Conservation (phyloP, 2,888 invertebrate genomes). For the Nemotelus nigrinus region DNA sequence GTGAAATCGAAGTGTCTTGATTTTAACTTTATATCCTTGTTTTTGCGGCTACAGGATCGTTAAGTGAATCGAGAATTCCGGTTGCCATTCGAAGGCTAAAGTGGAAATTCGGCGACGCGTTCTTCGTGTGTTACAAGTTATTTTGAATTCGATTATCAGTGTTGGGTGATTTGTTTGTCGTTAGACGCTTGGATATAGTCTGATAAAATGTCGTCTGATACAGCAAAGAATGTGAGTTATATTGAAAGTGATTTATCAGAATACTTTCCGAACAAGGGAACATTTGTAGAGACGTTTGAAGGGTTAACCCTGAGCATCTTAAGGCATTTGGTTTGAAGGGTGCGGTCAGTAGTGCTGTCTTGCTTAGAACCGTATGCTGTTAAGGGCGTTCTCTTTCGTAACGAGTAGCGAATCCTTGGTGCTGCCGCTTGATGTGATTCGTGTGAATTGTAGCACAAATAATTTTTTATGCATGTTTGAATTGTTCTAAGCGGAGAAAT, state of each 20-base stretch:
- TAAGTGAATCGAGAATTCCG: neutral
- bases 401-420: slow-evolving; percentile 26
- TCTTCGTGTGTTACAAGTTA: neutral
- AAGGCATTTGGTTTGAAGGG: neutral
- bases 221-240: slow-evolving; percentile 34
- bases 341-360: slow-evolving; percentile 26
- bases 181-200: neutral
- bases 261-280: neutral
- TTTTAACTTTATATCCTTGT: too few relatives aligned
- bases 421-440: neutral
- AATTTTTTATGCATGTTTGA: too few relatives aligned
- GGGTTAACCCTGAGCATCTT: neutral
- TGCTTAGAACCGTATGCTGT: slow-evolving; percentile 8
- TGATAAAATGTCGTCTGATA: slow-evolving; percentile 36
- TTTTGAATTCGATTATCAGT: neutral
- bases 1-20: too few relatives aligned
- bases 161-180: neutral
- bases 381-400: slow-evolving; percentile 18
- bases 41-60: too few relatives aligned
- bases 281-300: neutral
- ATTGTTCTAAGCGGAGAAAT: too few relatives aligned
- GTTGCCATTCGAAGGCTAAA: neutral
- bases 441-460: too few relatives aligned
- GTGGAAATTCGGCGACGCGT: slow-evolving; percentile 19
- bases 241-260: too few relatives aligned